These are phyloP conservation scores for Drosophila prostipennis DNA, from an alignment of 2,888 invertebrate genomes.

Conservation along the genomic window DNA sequence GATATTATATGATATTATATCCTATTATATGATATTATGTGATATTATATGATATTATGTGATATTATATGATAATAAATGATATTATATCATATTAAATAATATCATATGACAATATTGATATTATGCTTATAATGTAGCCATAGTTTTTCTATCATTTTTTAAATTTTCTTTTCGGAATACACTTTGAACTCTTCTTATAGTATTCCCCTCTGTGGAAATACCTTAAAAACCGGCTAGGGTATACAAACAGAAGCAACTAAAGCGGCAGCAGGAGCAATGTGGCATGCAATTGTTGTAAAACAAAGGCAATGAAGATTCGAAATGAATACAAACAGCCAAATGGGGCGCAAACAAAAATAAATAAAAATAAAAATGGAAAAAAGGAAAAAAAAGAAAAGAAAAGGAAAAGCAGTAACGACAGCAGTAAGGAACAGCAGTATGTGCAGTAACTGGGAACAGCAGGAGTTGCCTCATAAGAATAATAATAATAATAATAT, in stretches of 20 bases:
- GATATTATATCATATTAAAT: no score
- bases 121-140: no score
- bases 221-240: conserved; percentile 1
- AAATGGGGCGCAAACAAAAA: conserved; percentile 45
- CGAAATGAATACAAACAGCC: conserved; percentile 52
- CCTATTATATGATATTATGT: neutral
- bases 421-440: conserved; percentile 31
- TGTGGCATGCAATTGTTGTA: conserved; percentile 73
- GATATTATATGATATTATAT: neutral
- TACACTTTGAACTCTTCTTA: no score
- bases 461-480: conserved; percentile 52
- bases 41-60: neutral
- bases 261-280: conserved; percentile 33
- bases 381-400: neutral
- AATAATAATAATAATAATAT: conserved; percentile 60
- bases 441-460: conserved; percentile 7
- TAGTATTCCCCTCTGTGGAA: neutral
- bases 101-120: no score
- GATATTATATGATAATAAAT: no score
- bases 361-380: conserved; percentile 14
- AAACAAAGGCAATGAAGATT: conserved; percentile 68
- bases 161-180: no score
- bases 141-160: no score
- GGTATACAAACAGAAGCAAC: conserved; percentile 18
- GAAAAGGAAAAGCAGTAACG: conserved; percentile 3